Evolutionary conservation across 2,888 invertebrate species (phyloP).

Genomic region (Temnothorax ravouxi): DNA sequence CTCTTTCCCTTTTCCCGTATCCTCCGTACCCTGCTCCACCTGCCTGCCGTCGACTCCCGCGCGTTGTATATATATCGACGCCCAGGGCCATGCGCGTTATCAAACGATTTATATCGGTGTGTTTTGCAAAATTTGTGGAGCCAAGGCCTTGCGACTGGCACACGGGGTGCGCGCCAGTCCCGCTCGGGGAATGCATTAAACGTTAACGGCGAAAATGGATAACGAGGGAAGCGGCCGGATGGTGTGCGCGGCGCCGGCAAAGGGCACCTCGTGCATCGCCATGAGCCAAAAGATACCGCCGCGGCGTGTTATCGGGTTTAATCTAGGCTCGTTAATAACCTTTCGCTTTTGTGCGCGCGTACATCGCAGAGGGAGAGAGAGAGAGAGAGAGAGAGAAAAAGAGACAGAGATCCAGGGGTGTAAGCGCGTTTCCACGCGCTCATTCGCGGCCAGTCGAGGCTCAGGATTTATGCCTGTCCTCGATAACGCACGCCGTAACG

Average conservation of each 20-base stretch:
- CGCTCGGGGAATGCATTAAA: conserved; percentile 63
- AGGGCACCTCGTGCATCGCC: conserved; percentile 57
- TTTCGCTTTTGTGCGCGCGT: conserved; percentile 51
- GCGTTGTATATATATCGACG: conserved; percentile 77
- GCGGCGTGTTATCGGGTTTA: conserved; percentile 71
- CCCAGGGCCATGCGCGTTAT: conserved; percentile 80
- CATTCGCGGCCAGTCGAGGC: conserved; percentile 37
- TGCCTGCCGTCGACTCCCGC: conserved; percentile 20
- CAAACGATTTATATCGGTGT: conserved; percentile 83
- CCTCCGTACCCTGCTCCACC: conserved; percentile 7
- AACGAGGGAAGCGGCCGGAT: conserved; percentile 61
- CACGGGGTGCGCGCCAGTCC: conserved; percentile 50
- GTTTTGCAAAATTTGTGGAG: conserved; percentile 83
- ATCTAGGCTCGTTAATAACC: conserved; percentile 67
- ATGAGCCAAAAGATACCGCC: conserved; percentile 72
- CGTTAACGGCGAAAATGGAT: conserved; percentile 73
- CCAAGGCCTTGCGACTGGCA: conserved; percentile 69
- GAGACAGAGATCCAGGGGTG: conserved; percentile 13
- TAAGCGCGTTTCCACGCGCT: conserved; percentile 20
- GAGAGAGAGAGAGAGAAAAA: no score
- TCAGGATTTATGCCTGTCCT: conserved; percentile 54
- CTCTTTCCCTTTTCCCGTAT: conserved; percentile 1
- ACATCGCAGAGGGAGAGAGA: neutral
- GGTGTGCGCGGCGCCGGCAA: conserved; percentile 36
- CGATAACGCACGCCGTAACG: conserved; percentile 50